phyloP scores from a whole-genome alignment of 2,888 invertebrate genomes.

The Apamea crenata region DNA sequence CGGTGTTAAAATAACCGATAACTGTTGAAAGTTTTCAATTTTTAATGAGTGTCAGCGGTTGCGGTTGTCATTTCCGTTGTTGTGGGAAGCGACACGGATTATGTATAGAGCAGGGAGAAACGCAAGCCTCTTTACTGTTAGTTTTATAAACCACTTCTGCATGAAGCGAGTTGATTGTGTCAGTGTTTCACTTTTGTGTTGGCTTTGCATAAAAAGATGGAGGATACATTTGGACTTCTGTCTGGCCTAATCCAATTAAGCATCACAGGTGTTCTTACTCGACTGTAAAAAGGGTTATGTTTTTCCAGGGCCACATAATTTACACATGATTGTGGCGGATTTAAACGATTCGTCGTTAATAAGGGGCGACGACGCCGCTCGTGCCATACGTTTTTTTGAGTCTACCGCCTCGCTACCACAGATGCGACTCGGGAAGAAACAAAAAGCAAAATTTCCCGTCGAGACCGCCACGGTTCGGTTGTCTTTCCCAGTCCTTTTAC shows the following conservation, averaged over 20 bases:
- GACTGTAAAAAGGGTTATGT: background rate
- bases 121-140: background rate
- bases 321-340: background rate
- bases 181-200: background rate
- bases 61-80: conserved; percentile 32
- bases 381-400: no score
- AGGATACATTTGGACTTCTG: background rate
- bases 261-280: background rate
- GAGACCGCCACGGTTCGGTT: no score
- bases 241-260: background rate
- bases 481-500: no score
- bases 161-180: background rate
- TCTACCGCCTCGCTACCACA: no score
- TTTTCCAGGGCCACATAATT: background rate
- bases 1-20: conserved; percentile 53
- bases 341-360: no score
- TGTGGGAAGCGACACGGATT: conserved; percentile 9
- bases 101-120: background rate
- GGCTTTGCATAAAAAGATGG: background rate
- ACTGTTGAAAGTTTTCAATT: conserved; percentile 47
- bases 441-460: background rate
- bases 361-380: no score
- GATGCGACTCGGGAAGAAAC: no score
- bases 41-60: conserved; percentile 27
- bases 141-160: background rate